Evolutionary conservation across 1,140 invertebrate genomes (phyloP).

Genomic region (Drosophila sp.): DNA sequence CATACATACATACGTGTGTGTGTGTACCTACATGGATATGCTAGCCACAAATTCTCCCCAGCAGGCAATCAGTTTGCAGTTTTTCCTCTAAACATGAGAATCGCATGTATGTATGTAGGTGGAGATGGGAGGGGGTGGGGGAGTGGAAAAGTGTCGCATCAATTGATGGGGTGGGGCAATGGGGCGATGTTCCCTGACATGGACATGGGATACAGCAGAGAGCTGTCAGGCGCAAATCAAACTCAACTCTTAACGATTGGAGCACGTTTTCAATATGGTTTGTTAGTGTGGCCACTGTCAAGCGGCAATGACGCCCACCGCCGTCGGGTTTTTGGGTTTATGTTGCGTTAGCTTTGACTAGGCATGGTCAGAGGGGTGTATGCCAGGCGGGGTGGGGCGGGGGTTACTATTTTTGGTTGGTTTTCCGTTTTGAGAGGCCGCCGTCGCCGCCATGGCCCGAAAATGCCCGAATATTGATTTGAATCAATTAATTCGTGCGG

Average conservation of each 20-base stretch:
- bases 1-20: background rate
- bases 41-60: constrained; percentile 5
- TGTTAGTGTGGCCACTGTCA: constrained; percentile 57
- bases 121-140: background rate
- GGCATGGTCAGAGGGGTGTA: too few relatives aligned
- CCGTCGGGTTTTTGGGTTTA: background rate
- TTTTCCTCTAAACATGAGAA: constrained; percentile 4
- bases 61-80: constrained; percentile 12
- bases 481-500: constrained; percentile 83
- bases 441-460: constrained; percentile 47
- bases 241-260: constrained; percentile 72
- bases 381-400: background rate
- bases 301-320: constrained; percentile 15
- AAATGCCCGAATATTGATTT: constrained; percentile 82
- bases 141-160: constrained; percentile 1
- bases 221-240: constrained; percentile 74
- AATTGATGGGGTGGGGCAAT: background rate
- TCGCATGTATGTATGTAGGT: background rate
- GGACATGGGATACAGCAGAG: constrained; percentile 27
- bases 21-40: constrained; percentile 3
- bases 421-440: constrained; percentile 39
- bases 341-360: background rate
- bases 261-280: constrained; percentile 80
- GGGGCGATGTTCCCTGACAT: background rate
- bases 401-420: constrained; percentile 41